These are phyloP conservation scores for Phorcus lineatus DNA, from an alignment of 2,888 invertebrate genomes.

Conservation along the genomic window DNA sequence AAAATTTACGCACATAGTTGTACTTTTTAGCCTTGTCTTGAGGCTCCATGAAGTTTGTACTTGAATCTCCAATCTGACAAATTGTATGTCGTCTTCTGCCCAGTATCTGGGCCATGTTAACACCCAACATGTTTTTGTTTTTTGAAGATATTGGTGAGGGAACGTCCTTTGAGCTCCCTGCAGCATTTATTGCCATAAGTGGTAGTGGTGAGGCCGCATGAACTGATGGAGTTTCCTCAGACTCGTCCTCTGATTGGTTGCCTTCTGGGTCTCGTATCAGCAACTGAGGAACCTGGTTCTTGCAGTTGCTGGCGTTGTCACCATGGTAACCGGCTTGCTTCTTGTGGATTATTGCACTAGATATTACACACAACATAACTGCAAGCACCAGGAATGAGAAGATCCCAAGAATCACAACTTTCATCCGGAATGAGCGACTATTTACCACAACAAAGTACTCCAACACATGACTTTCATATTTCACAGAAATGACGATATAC, in stretches of 20 bases:
- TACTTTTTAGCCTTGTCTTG: conserved; percentile 64
- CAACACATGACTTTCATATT: not conserved
- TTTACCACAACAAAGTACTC: conserved; percentile 20
- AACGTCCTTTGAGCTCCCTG: not conserved
- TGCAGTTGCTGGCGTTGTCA: not conserved
- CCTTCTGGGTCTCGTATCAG: conserved; percentile 9
- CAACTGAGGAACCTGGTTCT: conserved; percentile 1
- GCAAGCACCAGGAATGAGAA: conserved; percentile 15
- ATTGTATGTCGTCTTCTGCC: conserved; percentile 67
- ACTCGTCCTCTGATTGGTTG: conserved; percentile 17
- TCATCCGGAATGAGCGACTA: conserved; percentile 9
- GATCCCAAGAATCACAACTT: conserved; percentile 17
- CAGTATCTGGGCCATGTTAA: conserved; percentile 66
- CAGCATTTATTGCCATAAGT: conserved; percentile 7
- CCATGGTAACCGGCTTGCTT: conserved; percentile 3
- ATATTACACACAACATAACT: not conserved
- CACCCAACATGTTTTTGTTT: conserved; percentile 50
- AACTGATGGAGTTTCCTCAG: conserved; percentile 19
- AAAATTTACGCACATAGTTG: conserved; percentile 73
- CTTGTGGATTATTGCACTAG: conserved; percentile 12
- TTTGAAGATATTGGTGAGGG: conserved; percentile 7
- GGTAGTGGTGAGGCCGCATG: conserved; percentile 7
- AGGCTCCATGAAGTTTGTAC: conserved; percentile 49
- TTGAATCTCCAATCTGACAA: conserved; percentile 63
- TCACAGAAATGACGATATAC: conserved; percentile 3